A percentile compares a stretch with the other conserved stretches of the same genome.
phyloP scores from a whole-genome alignment of 2,113 vertebrate species.

The Eolophus roseicapilla region DNA sequence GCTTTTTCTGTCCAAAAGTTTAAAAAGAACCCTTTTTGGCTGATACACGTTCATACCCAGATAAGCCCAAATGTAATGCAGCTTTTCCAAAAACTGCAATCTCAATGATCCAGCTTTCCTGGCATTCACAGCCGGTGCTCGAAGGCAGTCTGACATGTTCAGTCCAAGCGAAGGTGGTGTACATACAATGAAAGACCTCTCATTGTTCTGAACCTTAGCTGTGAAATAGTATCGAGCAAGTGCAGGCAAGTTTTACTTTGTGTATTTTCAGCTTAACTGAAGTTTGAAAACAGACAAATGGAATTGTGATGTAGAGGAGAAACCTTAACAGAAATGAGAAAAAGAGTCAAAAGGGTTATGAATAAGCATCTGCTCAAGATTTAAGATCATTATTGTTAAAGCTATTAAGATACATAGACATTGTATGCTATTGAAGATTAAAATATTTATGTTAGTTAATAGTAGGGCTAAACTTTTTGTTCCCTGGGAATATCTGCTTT shows the following conservation, averaged over 20 bases:
- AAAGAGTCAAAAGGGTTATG: neutral
- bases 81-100: constrained; percentile 4
- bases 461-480: neutral
- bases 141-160: constrained; percentile 51
- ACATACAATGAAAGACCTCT: constrained; percentile 26
- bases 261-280: constrained; percentile 32
- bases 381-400: neutral
- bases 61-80: neutral
- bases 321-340: neutral
- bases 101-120: neutral
- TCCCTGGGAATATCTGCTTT: neutral
- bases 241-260: constrained; percentile 21
- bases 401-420: neutral
- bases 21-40: neutral
- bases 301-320: neutral
- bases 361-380: neutral
- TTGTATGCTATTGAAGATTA: neutral
- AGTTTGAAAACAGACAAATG: neutral
- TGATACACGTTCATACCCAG: neutral
- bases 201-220: constrained; percentile 45
- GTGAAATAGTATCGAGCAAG: neutral
- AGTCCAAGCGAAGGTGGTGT: constrained; percentile 22
- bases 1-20: neutral
- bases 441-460: neutral
- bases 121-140: constrained; percentile 15